A percentile compares a stretch with the other conserved stretches of the same genome.
Conservation (phyloP, 2,797 vertebrate species). For the Sphenodon punctatus region DNA sequence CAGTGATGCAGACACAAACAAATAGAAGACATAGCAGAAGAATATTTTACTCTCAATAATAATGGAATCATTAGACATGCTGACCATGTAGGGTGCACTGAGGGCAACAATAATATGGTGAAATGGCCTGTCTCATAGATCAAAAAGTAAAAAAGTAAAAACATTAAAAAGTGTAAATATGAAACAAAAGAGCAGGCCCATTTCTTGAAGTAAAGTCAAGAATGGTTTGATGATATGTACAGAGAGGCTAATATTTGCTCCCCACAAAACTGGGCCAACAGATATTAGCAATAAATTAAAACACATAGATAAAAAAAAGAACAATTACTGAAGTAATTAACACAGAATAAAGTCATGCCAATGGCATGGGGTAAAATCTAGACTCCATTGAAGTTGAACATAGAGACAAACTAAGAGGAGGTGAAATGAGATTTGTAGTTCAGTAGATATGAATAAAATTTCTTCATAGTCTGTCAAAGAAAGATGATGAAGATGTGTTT, state of each 20-base stretch:
- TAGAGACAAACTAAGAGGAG: no score
- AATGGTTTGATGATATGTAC: not conserved
- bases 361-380: no score
- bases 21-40: accelerated
- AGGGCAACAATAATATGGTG: not conserved
- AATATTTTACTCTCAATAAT: not conserved
- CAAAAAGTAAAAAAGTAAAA: not conserved
- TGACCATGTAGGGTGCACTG: not conserved
- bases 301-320: not conserved
- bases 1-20: not conserved
- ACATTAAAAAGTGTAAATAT: not conserved
- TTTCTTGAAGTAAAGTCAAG: not conserved
- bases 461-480: no score
- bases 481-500: no score
- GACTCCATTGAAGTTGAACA: no score
- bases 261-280: not conserved
- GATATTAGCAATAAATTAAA: not conserved
- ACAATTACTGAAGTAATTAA: not conserved
- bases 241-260: not conserved
- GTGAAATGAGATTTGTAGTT: no score
- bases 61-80: not conserved
- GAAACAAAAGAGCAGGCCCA: not conserved
- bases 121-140: not conserved
- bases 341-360: not conserved
- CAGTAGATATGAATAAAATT: no score